Evolutionary conservation across 2,797 vertebrate genomes (phyloP), one percentile per base, ranked within the genome.

Genomic region (Toxotes lorentzi): DNA sequence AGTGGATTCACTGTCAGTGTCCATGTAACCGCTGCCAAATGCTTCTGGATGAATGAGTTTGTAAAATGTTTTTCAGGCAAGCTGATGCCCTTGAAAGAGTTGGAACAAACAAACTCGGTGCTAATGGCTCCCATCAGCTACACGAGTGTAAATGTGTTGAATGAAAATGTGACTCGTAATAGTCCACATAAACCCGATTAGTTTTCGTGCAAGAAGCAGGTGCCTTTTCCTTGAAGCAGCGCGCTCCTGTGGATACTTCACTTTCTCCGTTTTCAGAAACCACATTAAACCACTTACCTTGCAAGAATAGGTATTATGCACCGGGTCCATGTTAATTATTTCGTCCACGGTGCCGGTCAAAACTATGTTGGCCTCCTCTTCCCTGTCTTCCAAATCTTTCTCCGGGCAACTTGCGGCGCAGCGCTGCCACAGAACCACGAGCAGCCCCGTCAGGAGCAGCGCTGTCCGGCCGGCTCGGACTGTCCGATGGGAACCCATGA

Each of bases 311-410:
- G 97, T 98, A 81, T 97, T 97, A 57, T 98, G 97, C 72, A 99
- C 97, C 32, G 98, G 98, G 91, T 99, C 98, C 96, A 98, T 93
- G 92, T 99, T 98, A 90, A 98, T 94, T 40, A 99, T 99, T 89
- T 99, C 98, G 86, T 99, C 97, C 93, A 99, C 98, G 21, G 98
- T 99, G 66, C 98, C 98, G 62, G 98, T 99, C 79, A 99, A 89
- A 82, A 99, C 98, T 78, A 99, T 91, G 91, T 98, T 98, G 76
- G 98, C 98, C 85, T 97, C 96, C 56, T 99, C 98, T 88, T 99
- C 98, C 53, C 97, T 66, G 75, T 96, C 93, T 91, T 99, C 96
- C 93, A 99, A 92, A 70, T 96, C 94, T 77, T 95, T 96, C 90
- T 99, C 97, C 24, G 96, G 96, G 92, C 98, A 99, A 72, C 83